These are phyloP conservation scores for Trochalopteron elliotii DNA, from an alignment of 2,113 vertebrate genomes.

Conservation along the genomic window DNA sequence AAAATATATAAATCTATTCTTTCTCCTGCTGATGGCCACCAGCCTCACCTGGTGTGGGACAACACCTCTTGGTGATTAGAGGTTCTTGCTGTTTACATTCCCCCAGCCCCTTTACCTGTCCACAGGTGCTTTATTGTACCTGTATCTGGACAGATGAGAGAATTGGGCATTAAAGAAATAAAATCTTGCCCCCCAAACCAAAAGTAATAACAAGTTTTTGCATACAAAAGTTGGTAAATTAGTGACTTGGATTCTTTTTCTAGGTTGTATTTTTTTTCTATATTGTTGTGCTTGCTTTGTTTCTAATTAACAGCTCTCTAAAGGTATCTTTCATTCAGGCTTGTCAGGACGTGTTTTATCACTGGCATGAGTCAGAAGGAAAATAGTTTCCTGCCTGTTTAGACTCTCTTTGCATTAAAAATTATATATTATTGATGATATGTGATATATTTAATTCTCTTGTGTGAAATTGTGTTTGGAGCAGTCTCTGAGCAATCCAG, in stretches of 20 bases:
- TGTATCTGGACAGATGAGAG: not conserved
- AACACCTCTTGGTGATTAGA: rapidly evolving
- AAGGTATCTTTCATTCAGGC: not conserved
- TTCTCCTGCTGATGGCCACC: too few relatives aligned
- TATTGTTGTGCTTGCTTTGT: not conserved
- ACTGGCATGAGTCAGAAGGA: not conserved
- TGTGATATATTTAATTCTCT: not conserved
- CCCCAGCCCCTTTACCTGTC: not conserved
- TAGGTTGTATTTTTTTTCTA: not conserved
- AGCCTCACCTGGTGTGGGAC: not conserved
- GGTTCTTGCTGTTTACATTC: not conserved
- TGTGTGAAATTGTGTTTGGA: not conserved
- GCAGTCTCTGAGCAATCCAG: not conserved
- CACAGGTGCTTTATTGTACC: not conserved
- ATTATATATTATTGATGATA: not conserved
- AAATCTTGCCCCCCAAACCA: not conserved
- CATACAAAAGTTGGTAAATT: not conserved
- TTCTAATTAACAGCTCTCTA: not conserved
- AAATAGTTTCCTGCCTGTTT: not conserved
- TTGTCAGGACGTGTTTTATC: not conserved
- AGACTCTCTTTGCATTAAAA: not conserved
- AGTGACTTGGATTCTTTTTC: not conserved
- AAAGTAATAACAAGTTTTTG: not conserved
- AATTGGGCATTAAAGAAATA: not conserved
- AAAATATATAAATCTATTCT: not conserved